These are phyloP conservation scores for Ardeotis arabs DNA, from an alignment of 2,113 vertebrate species.

Conservation along the genomic window DNA sequence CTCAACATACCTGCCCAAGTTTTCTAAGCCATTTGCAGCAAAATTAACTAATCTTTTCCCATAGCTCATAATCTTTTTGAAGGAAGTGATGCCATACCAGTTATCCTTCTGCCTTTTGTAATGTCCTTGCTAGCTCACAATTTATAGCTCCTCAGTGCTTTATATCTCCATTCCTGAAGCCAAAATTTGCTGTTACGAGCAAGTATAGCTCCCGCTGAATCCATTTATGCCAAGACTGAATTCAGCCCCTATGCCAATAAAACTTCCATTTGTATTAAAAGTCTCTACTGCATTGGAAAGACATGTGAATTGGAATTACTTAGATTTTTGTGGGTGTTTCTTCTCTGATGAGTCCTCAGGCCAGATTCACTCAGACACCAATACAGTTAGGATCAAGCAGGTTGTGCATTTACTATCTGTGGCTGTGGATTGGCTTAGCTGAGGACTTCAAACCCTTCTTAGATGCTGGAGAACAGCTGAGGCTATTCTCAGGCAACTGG, in stretches of 20 bases:
- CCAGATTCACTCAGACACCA: background rate
- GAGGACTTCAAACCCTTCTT: background rate
- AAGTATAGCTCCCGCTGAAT: background rate
- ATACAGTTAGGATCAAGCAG: background rate
- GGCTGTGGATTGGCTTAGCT: background rate
- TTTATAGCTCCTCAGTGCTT: background rate
- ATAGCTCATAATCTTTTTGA: background rate
- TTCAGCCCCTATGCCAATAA: conserved; percentile 21
- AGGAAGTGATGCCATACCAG: conserved; percentile 3
- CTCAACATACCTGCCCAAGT: background rate
- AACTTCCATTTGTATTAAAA: conserved; percentile 38
- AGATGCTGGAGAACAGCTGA: background rate
- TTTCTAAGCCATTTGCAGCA: background rate
- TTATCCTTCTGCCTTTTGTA: conserved; percentile 7
- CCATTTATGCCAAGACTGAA: background rate
- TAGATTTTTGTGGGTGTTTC: background rate
- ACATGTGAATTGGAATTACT: background rate
- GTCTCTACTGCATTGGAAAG: background rate
- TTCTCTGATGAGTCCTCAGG: background rate
- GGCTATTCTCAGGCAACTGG: background rate
- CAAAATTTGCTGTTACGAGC: conserved; percentile 15
- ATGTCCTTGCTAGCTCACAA: background rate
- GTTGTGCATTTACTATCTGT: background rate
- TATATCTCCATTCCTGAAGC: background rate
- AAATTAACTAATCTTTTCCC: background rate